Base-by-base conservation (phyloP, 2,797 vertebrate genomes). In the Synanceia verrucosa region DNA sequence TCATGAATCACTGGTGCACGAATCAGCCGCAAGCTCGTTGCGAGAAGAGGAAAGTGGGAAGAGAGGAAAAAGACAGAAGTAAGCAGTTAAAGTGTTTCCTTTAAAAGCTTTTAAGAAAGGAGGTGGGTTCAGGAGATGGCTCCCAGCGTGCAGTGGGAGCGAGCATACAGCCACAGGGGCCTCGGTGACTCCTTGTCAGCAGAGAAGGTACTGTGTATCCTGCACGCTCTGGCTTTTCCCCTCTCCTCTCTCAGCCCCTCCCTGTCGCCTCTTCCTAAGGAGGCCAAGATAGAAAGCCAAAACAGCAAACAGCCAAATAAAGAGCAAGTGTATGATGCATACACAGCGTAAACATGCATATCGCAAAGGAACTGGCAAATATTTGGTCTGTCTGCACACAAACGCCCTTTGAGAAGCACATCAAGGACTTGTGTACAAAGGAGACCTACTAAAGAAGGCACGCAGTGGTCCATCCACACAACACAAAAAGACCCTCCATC, bases 1-100 rank as follows among this genome's bases (percentile, higher is more conserved):
- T 90, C 88, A 92, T 91, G 91, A 93, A 90, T 94, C 90, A 89
- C 78, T 85, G 84, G 83, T 84, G 84, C 84, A 87, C 73, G 21
- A 92, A 87, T 89, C 83, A 82, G 82, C 90, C 84, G 76, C 73
- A 10, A 91, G 90, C 81, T 85, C 81, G 83, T 79, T 84, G 56
- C 59, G 51, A 70, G 71, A 62, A 36, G 65, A 71, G 67, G 60
- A 69, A 78, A 79, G 69, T 50, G 62, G 81, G 64, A 75, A 65
- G 37, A 51, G 39, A 63, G 43, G 44, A 66, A 60, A 70, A 76
- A 81, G 83, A 81, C 76, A 76, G 51, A 78, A 72, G 55, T 78
- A 85, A 78, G 78, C 21, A 41, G 64, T 71, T 81, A 82, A 85
- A 89, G 71, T 46, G 83, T 82, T 88, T 82, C 64, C 34, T 88